Evolutionary conservation across 1,140 invertebrate species (phyloP).

Genomic region (Holcopasites calliopsidis): DNA sequence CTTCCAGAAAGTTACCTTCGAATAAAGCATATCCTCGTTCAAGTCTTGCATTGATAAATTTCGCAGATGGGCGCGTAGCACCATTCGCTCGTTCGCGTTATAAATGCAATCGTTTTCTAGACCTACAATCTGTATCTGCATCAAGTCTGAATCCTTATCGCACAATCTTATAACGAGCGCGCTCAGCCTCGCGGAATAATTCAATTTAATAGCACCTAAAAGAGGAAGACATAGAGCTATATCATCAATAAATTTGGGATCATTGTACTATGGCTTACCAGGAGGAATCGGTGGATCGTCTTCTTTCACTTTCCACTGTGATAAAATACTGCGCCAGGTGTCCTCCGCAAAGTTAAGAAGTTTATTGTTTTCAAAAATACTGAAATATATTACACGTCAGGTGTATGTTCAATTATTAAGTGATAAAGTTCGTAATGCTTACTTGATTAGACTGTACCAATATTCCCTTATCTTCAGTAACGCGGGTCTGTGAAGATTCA

Average conservation of each 20-base stretch:
- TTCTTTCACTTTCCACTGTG: constrained; percentile 68
- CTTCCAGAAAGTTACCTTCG: constrained; percentile 84
- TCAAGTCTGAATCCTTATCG: constrained; percentile 85
- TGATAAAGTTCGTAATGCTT: constrained; percentile 52
- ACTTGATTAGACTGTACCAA: constrained; percentile 69
- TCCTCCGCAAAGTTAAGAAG: constrained; percentile 49
- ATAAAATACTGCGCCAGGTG: constrained; percentile 50
- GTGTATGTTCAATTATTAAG: background rate
- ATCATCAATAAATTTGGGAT: background rate
- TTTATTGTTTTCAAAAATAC: constrained; percentile 58
- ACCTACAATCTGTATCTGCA: constrained; percentile 83
- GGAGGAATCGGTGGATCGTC: constrained; percentile 86
- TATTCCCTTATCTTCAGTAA: constrained; percentile 85
- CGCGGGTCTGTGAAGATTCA: constrained; percentile 87
- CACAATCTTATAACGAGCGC: constrained; percentile 83
- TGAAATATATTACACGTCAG: constrained; percentile 31
- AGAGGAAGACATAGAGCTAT: constrained; percentile 5
- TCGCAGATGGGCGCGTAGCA: constrained; percentile 85
- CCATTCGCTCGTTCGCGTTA: constrained; percentile 89
- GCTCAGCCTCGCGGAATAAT: constrained; percentile 85
- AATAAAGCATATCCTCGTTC: constrained; percentile 87
- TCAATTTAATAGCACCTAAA: constrained; percentile 86
- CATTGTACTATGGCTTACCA: constrained; percentile 57
- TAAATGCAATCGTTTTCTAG: constrained; percentile 89
- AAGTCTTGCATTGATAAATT: constrained; percentile 86